Percentiles rank a stretch among this genome's conserved stretches.
These are phyloP conservation scores for Papilio aristodemus DNA, from an alignment of 1,140 invertebrate species.

Conservation along the genomic window DNA sequence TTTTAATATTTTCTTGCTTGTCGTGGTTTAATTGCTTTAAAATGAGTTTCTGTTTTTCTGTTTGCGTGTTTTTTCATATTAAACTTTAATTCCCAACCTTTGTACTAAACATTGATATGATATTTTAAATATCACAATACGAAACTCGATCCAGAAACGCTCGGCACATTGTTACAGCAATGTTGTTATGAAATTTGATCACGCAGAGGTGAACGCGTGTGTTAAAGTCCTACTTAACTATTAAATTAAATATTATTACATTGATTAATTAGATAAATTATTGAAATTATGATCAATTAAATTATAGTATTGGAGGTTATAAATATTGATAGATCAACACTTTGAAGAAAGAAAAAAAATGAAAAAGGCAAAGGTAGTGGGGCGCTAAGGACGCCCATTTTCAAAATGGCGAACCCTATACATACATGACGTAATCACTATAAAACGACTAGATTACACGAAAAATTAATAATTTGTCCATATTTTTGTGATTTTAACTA, in stretches of 20 bases:
- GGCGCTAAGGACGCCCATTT: conserved; percentile 48
- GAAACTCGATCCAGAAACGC: conserved; percentile 21
- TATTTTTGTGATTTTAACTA: background rate
- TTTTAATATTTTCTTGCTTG: too few relatives aligned
- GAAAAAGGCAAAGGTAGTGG: conserved; percentile 25
- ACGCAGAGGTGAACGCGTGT: background rate
- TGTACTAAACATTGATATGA: conserved; percentile 24
- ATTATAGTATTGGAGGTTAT: background rate
- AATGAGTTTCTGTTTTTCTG: background rate
- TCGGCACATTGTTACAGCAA: conserved; percentile 22
- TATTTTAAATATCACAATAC: conserved; percentile 21
- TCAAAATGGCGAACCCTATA: conserved; percentile 54
- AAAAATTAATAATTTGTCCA: conserved; percentile 20
- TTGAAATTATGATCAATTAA: background rate
- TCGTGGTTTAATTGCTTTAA: too few relatives aligned
- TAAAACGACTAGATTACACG: conserved; percentile 33
- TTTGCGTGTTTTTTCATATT: background rate
- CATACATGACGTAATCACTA: conserved; percentile 42
- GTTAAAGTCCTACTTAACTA: background rate
- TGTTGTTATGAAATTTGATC: conserved; percentile 31
- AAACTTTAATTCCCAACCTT: conserved; percentile 18
- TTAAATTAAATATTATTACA: background rate
- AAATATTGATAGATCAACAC: conserved; percentile 20
- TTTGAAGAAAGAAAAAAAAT: conserved; percentile 17
- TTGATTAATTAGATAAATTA: background rate